Base-by-base conservation (phyloP, 2,797 vertebrate genomes). In the Crenichthys baileyi region DNA sequence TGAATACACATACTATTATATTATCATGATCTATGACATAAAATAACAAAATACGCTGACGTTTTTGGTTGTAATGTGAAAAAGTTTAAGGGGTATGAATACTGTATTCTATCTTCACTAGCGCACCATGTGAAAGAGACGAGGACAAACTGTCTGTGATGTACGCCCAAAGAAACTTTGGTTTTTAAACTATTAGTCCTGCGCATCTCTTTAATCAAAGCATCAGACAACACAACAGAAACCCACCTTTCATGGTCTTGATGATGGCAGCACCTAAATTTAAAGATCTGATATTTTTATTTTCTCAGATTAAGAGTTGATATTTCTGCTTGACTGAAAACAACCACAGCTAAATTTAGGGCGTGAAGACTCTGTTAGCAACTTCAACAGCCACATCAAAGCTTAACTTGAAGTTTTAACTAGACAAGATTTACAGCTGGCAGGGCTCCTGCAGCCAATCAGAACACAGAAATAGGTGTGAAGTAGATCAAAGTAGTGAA, bases 401-500 rank as follows among this genome's bases (percentile, higher is more conserved):
- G n/a, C 16, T 56, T 55, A 12, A 29, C n/a, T 67, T 68, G 3
- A 76, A 16, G 20, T 2, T n/a, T 60, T 61, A 29, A 44, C 51
- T 44, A 67, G 56, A 46, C 6, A 7, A 56, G 58, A 11, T 39
- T 15, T 51, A 46, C 53, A 75, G 61, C 75, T 83, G 44, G 41
- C 12, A 78, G 20, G 82, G n/a, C 74, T 58, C 60, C 51, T 58
- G 2, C n/a, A 88, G 81, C 85, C 90, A 87, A 81, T 85, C 4
- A 85, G 72, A 88, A 76, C 67, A 20, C 61, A 75, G 83, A 53
- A 44, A 50, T 7, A 50, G 6, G 46, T 68, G 53, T 65, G 41
- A 77, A 50, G 39, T 26, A 18, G 63, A 18, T 46, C 15, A 67
- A 79, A 84, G 24, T 79, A 75, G 72, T 81, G 81, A 91, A 82